Percentiles rank a stretch among this genome's conserved stretches.
These are phyloP conservation scores for Desoria tigrina DNA, from an alignment of 2,888 invertebrate species.

Conservation along the genomic window DNA sequence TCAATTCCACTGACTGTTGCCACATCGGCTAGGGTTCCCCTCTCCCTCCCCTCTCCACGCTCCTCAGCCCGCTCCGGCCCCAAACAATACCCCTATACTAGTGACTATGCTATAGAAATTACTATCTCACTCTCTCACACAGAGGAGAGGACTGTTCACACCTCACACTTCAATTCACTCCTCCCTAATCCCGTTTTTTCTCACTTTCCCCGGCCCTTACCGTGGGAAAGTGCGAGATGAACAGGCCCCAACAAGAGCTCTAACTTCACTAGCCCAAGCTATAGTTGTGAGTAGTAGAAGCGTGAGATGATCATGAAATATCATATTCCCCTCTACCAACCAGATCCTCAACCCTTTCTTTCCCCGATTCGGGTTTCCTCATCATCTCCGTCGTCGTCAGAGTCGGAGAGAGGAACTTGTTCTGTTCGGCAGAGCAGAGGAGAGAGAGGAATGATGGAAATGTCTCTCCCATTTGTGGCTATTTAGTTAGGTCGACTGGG, in stretches of 20 bases:
- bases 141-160: no score
- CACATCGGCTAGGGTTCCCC: conserved; percentile 17
- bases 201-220: no score
- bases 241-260: no score
- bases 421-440: not conserved
- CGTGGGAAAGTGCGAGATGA: no score
- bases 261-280: no score
- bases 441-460: conserved; percentile 18
- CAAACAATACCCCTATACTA: conserved; percentile 6
- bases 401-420: not conserved
- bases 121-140: not conserved
- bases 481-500: conserved; percentile 25
- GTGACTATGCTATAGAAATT: no score
- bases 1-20: conserved; percentile 35
- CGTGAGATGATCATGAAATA: no score
- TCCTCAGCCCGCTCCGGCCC: conserved; percentile 18
- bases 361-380: conserved; percentile 9
- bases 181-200: no score
- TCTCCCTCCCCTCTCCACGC: conserved; percentile 20
- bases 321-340: no score
- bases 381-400: not conserved
- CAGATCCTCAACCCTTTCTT: conserved; percentile 8
- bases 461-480: conserved; percentile 23
- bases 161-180: no score
- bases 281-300: no score